Percentiles rank a stretch among this genome's conserved stretches.
Conservation (phyloP, 2,113 vertebrate genomes). For the Oncorhynchus mykiss region DNA sequence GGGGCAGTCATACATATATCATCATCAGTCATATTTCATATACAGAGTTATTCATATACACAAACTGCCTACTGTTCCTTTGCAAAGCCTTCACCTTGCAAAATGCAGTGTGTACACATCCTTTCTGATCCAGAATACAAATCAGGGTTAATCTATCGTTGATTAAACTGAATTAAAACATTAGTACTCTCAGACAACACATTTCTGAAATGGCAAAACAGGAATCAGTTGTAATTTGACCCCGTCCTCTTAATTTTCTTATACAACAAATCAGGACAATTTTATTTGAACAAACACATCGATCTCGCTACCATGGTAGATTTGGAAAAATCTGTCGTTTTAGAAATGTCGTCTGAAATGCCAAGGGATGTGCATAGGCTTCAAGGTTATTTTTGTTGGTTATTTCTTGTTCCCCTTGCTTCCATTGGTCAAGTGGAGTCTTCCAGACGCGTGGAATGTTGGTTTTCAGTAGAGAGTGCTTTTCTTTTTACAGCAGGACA, state of each 20-base stretch:
- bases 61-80: conserved; percentile 76
- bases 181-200: conserved; percentile 86
- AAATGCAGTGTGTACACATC: conserved; percentile 51
- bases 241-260: conserved; percentile 50
- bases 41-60: conserved; percentile 75
- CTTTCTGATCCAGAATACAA: conserved; percentile 82
- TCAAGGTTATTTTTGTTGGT: conserved; percentile 83
- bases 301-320: conserved; percentile 80
- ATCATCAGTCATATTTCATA: conserved; percentile 77
- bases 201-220: conserved; percentile 87
- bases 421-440: conserved; percentile 41
- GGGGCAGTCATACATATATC: conserved; percentile 71
- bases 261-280: neutral
- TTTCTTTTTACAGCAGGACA: conserved; percentile 27
- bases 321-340: conserved; percentile 82
- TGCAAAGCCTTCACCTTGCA: conserved; percentile 78
- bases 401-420: conserved; percentile 42
- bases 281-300: conserved; percentile 83
- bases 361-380: conserved; percentile 96
- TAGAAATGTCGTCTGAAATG: conserved; percentile 92
- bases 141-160: conserved; percentile 61
- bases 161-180: conserved; percentile 80
- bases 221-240: conserved; percentile 55
- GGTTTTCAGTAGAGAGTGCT: conserved; percentile 41
- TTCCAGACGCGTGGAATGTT: conserved; percentile 76